These are phyloP conservation scores for Rafetus swinhoei DNA, from an alignment of 2,113 vertebrate species.

Conservation along the genomic window DNA sequence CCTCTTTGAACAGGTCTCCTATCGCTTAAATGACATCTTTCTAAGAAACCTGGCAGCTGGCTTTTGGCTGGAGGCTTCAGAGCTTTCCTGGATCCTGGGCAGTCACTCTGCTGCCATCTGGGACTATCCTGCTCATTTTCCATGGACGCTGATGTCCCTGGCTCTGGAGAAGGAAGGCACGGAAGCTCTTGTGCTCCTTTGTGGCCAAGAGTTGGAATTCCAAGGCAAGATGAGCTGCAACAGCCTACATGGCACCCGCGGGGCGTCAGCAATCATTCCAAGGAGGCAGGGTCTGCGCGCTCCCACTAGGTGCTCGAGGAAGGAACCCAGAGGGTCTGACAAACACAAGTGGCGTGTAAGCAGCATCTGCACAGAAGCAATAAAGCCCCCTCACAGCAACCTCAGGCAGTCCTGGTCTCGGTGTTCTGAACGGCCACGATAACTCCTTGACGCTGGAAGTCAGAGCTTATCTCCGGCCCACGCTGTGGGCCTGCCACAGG, in stretches of 20 bases:
- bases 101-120: not conserved
- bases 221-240: not conserved
- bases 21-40: not conserved
- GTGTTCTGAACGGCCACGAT: rapidly evolving
- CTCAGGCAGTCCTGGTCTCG: rapidly evolving
- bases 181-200: not conserved
- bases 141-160: not conserved
- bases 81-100: not conserved
- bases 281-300: not conserved
- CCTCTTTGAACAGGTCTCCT: not conserved
- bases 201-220: not conserved
- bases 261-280: not conserved
- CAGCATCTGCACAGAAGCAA: not conserved
- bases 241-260: not conserved
- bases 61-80: not conserved
- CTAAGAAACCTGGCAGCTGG: not conserved
- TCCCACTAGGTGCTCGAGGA: not conserved
- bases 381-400: not conserved
- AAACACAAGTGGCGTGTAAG: not conserved
- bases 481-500: rapidly evolving
- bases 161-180: not conserved
- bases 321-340: not conserved
- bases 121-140: not conserved
- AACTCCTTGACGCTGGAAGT: not conserved
- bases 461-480: not conserved